These are phyloP conservation scores for Molossus molossus DNA, from an alignment of 2,797 vertebrate species.

Conservation along the genomic window DNA sequence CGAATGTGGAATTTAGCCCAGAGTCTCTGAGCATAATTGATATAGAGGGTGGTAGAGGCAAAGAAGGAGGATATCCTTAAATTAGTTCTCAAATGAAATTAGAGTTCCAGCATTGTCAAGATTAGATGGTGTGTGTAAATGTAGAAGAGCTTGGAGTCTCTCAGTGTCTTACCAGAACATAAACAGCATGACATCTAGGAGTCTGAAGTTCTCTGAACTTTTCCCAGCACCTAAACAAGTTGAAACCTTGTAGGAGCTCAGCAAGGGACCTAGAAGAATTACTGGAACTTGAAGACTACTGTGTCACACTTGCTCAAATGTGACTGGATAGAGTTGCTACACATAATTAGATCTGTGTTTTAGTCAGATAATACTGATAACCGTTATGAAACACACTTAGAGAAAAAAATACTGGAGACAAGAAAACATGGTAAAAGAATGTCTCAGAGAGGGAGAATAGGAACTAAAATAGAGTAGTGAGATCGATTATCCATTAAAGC, in stretches of 20 bases:
- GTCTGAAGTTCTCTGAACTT: neutral
- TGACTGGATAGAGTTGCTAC: neutral
- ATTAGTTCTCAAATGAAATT: neutral
- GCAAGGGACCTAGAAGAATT: neutral
- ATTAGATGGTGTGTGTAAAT: neutral
- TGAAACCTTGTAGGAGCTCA: neutral
- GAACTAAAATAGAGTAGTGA: neutral
- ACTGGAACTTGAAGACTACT: neutral
- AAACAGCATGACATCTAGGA: neutral
- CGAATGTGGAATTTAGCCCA: neutral
- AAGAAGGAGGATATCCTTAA: neutral
- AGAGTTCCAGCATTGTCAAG: neutral
- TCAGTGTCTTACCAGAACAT: neutral
- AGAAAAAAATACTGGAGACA: neutral
- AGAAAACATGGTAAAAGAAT: neutral
- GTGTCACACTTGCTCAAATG: neutral
- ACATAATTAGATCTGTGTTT: neutral
- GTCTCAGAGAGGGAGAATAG: neutral
- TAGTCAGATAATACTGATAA: neutral
- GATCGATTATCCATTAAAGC: neutral
- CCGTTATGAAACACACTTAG: neutral
- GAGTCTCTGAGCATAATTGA: neutral
- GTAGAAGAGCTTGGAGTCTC: neutral
- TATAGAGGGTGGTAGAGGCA: fast-evolving
- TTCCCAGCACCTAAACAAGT: neutral